A percentile compares a stretch with the other conserved stretches of the same genome.
Evolutionary conservation across 53 echinoderm and acorn worm genomes (phyloP).

Genomic region (Actinopyga echinites): DNA sequence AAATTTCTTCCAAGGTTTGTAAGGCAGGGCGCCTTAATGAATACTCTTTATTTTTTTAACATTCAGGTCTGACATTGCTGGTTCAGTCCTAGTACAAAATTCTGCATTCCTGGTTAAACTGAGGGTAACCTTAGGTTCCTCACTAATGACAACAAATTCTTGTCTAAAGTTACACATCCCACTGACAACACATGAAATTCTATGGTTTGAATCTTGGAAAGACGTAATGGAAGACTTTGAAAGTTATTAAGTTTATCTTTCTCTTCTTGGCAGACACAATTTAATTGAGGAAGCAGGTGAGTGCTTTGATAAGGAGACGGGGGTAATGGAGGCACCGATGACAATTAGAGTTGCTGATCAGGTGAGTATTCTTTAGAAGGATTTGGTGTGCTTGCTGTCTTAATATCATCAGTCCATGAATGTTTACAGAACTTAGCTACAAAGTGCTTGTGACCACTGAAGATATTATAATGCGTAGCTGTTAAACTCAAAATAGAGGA

Average conservation of each 20-base stretch:
- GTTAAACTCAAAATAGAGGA: no score
- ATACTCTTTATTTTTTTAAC: not conserved
- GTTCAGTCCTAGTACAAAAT: no score
- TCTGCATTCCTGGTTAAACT: no score
- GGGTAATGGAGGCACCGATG: conserved; percentile 94
- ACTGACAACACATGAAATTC: no score
- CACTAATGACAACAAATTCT: no score
- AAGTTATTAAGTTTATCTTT: no score
- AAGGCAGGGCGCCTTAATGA: not conserved
- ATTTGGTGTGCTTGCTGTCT: not conserved
- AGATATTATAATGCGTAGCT: no score
- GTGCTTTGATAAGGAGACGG: conserved; percentile 93
- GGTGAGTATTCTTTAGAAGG: conserved; percentile 46
- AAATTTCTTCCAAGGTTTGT: conserved; percentile 92
- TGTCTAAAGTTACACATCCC: no score
- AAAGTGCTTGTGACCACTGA: not conserved
- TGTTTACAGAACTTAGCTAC: not conserved
- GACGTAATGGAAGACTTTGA: no score
- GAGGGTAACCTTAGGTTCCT: no score
- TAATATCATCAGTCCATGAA: not conserved
- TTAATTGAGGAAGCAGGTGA: conserved; percentile 81
- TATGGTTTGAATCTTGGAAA: no score
- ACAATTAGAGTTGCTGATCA: conserved; percentile 96
- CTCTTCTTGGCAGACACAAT: conserved; percentile 57
- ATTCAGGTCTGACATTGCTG: no score